phyloP scores from a whole-genome alignment of 2,797 vertebrate genomes.

The Smutsia gigantea region DNA sequence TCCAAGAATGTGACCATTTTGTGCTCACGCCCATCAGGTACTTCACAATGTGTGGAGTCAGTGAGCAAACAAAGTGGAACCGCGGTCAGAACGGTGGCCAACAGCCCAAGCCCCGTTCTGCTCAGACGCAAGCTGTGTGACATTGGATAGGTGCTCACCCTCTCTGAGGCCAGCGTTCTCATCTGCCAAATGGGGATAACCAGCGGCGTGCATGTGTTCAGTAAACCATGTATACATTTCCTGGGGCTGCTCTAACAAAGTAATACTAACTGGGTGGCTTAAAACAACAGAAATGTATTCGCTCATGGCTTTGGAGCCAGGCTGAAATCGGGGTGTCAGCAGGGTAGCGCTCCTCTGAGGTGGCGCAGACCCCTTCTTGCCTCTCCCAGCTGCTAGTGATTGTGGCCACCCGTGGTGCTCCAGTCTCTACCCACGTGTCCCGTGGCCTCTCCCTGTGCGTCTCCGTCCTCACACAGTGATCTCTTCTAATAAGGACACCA shows the following conservation, averaged over 20 bases:
- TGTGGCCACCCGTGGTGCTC: fast-evolving
- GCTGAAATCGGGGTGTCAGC: neutral
- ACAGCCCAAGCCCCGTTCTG: neutral
- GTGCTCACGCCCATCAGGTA: neutral
- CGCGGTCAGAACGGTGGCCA: fast-evolving
- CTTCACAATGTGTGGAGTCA: neutral
- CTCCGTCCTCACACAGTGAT: fast-evolving
- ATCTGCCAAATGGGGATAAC: fast-evolving
- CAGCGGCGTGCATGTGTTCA: fast-evolving
- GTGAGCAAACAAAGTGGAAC: neutral
- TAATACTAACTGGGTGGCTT: fast-evolving
- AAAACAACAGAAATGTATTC: neutral
- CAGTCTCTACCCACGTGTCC: fast-evolving
- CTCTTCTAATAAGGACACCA: neutral
- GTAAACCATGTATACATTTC: too few relatives aligned
- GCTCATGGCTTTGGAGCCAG: neutral
- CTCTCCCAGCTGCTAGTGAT: neutral
- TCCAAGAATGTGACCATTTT: neutral
- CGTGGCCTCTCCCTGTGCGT: fast-evolving
- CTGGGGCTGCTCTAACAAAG: neutral
- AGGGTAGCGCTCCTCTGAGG: neutral
- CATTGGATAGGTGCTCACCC: fast-evolving
- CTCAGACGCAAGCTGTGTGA: neutral
- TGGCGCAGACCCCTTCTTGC: neutral
- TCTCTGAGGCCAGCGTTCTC: neutral